These are phyloP conservation scores for Pristionchus entomophagus DNA, from an alignment of 2,888 invertebrate genomes.

Conservation along the genomic window DNA sequence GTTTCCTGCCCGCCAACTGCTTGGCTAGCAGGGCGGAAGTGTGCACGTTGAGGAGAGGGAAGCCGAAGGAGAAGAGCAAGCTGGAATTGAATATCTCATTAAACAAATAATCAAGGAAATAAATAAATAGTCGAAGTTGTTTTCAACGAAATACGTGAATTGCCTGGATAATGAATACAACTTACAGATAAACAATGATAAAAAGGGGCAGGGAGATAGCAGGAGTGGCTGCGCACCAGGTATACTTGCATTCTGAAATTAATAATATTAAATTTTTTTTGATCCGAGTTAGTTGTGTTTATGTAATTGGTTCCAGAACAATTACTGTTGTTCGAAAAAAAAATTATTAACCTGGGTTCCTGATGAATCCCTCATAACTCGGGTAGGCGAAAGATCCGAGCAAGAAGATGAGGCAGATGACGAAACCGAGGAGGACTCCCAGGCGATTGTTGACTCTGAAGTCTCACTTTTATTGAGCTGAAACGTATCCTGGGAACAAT, in stretches of 20 bases:
- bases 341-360: not conserved
- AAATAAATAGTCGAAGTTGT: no score
- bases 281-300: no score
- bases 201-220: slow-evolving; percentile 49
- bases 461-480: no score
- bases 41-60: slow-evolving; percentile 54
- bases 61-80: slow-evolving; percentile 53
- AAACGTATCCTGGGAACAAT: no score
- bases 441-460: slow-evolving; percentile 53
- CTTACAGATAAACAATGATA: slow-evolving; percentile 50
- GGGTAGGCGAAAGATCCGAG: slow-evolving; percentile 50
- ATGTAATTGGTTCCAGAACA: not conserved
- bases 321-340: no score
- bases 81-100: no score
- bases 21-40: slow-evolving; percentile 48
- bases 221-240: slow-evolving; percentile 45
- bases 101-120: no score
- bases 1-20: slow-evolving; percentile 23
- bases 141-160: no score
- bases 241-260: not conserved
- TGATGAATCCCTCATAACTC: slow-evolving; percentile 45
- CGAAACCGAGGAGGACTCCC: slow-evolving; percentile 50
- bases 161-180: no score
- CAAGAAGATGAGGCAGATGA: slow-evolving; percentile 51
- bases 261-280: no score